Evolutionary conservation across 2,113 vertebrate species (phyloP), one percentile per base, ranked within the genome.

Genomic region (Monarcha castaneiventris): DNA sequence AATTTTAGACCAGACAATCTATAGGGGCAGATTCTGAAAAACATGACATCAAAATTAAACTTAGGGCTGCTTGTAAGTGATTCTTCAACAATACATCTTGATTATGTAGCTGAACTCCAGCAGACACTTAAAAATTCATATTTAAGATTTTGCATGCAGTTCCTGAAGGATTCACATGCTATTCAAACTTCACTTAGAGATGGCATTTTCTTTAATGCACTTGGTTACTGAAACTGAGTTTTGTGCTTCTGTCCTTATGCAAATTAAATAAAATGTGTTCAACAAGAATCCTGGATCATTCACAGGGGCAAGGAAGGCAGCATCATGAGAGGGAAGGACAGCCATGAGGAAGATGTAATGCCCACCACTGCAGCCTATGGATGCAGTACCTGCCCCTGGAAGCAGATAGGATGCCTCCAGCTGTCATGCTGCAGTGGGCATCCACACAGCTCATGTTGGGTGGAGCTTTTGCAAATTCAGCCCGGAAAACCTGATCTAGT

Each of bases 291-390:
- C 2, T 30, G 12, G 5, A 6, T 35, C 41, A n/a, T 52, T 78
- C 19, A 35, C 9, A 2, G 6, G n/a, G 37, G 10, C 20, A 37
- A 55, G 27, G 27, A 21, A 56, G 22, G 5, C 7, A 32, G 10
- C 1, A 1, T 16, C 43, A 63, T 10, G 27, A 46, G 15, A 37
- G 17, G 10, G 25, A 32, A 44, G 16, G 9, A 4, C 15, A 74
- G 30, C 7, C 5, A 27, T 48, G 33, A 13, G 33, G 21, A 59
- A 43, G 22, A 39, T 39, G 7, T 25, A 1, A 16, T 23, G 29
- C 15, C 35, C 25, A 39, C 16, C 1, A 1, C 16, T 35, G 7
- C 59, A 73, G 43, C 18, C 21, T 13, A 5, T 3, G 3, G 13
- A 9, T 8, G 2, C 17, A 48, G 14, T 2, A 3, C 6, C 44